Evolutionary conservation across 2,797 vertebrate species (phyloP), one percentile per base, ranked within the genome.

Genomic region (Enteromius trimaculatus): DNA sequence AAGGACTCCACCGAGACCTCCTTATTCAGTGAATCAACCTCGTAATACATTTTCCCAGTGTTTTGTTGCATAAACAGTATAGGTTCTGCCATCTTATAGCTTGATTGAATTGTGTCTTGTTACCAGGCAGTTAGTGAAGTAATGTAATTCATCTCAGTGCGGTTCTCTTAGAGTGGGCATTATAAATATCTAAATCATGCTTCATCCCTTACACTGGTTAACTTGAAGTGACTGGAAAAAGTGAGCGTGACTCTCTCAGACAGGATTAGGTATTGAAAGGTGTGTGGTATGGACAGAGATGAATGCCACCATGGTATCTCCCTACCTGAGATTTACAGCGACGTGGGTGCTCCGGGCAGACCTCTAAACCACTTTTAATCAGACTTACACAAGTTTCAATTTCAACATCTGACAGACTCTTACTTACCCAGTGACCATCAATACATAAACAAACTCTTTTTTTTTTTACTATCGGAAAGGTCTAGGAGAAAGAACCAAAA

Each of bases 171-270:
- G 21, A 49, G 86, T 58, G 9, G 88, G 79, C 88, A 91, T 90
- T 91, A 90, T 92, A 88, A 92, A 90, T 88, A 89, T 64, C 7
- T 88, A 88, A 89, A 82, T 89, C 85, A 87, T 89, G 86, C 86
- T 89, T 91, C 91, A 92, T 90, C 91, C 91, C 89, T 91, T 80
- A 87, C 75, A 86, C 86, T 77, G 26, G 88, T 91, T 92, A 92
- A 93, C 93, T 93, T 89, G 87, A 86, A 83, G 23, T 81, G 91
- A 91, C 89, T 94, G 92, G 93, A 93, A 94, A 93, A 92, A 87
- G 87, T 92, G 90, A 92, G 90, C 89, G 87, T 86, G 84, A 70
- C 90, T 80, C 90, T 88, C 88, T 86, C 87, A 88, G 91, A 84
- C 68, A 83, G 83, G 85, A 21, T 65, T 26, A 62, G 80, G 72